Conservation (phyloP, 2,797 vertebrate genomes). For the Sciurus carolinensis region DNA sequence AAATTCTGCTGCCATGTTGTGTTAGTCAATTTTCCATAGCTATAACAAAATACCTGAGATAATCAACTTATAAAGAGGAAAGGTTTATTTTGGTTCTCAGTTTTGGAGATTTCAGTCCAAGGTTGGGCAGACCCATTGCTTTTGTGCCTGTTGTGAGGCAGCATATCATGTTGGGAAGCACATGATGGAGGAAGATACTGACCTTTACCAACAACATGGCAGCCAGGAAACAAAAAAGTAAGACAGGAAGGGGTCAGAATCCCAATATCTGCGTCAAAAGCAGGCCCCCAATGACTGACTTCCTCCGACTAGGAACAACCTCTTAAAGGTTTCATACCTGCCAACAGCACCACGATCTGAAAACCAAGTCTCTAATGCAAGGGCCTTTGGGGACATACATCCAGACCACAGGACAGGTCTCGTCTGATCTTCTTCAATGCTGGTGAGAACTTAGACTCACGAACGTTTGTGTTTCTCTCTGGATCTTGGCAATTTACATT, state of each 20-base stretch:
- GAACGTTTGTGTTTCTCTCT: not conserved
- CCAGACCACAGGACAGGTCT: not conserved
- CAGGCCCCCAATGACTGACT: too few species aligned
- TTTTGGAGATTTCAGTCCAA: too few species aligned
- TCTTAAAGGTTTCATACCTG: too few species aligned
- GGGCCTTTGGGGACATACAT: not conserved
- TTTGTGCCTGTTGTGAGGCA: not conserved
- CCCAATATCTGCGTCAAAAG: not conserved
- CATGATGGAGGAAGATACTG: not conserved
- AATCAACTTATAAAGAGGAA: too few species aligned
- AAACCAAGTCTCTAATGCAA: not conserved
- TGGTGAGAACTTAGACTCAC: not conserved
- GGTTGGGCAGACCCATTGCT: not conserved
- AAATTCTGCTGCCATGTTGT: not conserved
- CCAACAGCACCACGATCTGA: too few species aligned
- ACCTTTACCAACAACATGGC: not conserved
- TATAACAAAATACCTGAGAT: too few species aligned
- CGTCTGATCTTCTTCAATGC: not conserved
- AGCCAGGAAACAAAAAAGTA: not conserved
- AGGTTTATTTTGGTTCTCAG: too few species aligned
- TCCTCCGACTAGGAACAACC: not conserved
- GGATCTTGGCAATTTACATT: not conserved
- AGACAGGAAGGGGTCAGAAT: too few species aligned
- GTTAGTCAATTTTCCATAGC: not conserved
- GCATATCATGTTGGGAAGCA: not conserved